phyloP scores from a whole-genome alignment of 2,797 vertebrate genomes.

The Gallinago solitaria region DNA sequence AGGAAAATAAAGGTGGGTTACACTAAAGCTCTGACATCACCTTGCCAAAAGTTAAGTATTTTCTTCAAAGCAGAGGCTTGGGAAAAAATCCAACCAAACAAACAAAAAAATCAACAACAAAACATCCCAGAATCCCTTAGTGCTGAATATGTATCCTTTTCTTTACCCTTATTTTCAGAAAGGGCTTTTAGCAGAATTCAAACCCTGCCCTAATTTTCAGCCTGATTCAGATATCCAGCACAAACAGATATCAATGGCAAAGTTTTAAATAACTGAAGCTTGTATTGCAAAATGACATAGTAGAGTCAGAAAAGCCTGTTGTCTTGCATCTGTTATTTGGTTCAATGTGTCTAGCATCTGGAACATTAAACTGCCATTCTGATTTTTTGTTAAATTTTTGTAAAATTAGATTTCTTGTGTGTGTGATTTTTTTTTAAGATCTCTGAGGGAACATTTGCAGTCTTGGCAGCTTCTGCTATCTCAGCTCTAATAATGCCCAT shows the following conservation, averaged over 20 bases:
- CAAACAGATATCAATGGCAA: background rate
- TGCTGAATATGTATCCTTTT: background rate
- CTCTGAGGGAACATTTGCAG: slow-evolving; percentile 18
- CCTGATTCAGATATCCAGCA: background rate
- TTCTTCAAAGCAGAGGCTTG: background rate
- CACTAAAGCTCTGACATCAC: background rate
- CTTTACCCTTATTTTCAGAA: background rate
- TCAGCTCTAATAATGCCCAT: slow-evolving; percentile 44
- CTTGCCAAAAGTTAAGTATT: background rate
- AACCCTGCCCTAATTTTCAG: background rate
- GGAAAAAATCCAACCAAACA: background rate
- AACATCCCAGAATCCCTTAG: background rate
- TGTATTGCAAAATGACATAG: background rate
- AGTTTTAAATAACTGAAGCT: background rate
- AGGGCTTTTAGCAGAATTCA: background rate
- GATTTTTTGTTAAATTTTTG: slow-evolving; percentile 49
- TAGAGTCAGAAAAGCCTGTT: slow-evolving; percentile 17
- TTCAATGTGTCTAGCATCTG: slow-evolving; percentile 59
- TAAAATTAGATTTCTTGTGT: slow-evolving; percentile 52
- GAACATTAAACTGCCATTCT: slow-evolving; percentile 30
- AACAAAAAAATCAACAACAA: background rate
- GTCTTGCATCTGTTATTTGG: slow-evolving; percentile 23
- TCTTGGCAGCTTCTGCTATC: slow-evolving; percentile 38
- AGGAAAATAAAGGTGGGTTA: background rate
- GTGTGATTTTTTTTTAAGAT: slow-evolving; percentile 25